Evolutionary conservation across 2,888 invertebrate species (phyloP), one percentile per base, ranked within the genome.

Genomic region (Anodontia alba): DNA sequence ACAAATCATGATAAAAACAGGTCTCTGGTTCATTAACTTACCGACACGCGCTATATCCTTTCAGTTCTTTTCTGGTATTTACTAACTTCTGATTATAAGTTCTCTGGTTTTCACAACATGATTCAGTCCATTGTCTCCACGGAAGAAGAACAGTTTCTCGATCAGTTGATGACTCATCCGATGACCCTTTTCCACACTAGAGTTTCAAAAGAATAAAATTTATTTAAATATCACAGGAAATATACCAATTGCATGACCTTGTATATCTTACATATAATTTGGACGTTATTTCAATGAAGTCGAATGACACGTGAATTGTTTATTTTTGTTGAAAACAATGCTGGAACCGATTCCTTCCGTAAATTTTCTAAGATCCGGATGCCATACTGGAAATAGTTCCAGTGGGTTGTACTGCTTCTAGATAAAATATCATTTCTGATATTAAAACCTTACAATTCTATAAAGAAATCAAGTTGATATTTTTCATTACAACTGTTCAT

Each of bases 331-430:
- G 54, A 54, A 54, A 54, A 54, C 54, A 54, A 26, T 7, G n/a
- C 17, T n/a, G 23, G 5, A 54, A 23, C 54, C 2, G 23, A 12
- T 20, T 46, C 46, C 42, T 46, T 46, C 46, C 46, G 46, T 20
- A 46, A n/a, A 26, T 54, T 54, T 26, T 26, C 26, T 26, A 54
- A 26, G 54, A 75, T 66, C 71, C 74, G 72, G 74, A 67, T 54
- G 76, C 83, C 83, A 83, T 83, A 71, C 78, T 83, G 80, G 77
- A 83, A 83, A 49, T 80, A 83, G 83, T 83, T 75, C 83, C 17
- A 8, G 46, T 7, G 17, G 46, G 46, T 46, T 20, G 46, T 38
- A 12, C 38, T 38, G 7, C 12, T 38, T 38, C 38, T 8, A 12
- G 5, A 12, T 12, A 38, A 38, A 38, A 38, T 38, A n/a, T n/a